Conservation (phyloP, 2,113 vertebrate species). For the Columba livia region DNA sequence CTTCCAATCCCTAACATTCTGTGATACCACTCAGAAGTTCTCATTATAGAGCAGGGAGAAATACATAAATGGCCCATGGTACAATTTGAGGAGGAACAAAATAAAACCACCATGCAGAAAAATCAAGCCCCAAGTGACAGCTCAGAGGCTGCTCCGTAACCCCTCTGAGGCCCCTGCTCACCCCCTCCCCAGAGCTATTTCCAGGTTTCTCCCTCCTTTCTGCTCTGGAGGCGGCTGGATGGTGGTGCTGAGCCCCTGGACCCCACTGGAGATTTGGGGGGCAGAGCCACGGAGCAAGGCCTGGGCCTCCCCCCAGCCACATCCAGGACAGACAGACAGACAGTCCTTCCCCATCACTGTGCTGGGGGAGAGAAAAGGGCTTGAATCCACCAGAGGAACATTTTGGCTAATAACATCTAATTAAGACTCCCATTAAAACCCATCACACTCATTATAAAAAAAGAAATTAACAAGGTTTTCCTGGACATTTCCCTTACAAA, state of each 20-base stretch:
- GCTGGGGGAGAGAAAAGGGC: not conserved
- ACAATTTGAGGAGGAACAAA: not conserved
- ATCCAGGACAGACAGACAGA: not conserved
- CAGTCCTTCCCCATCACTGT: not conserved
- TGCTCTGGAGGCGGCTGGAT: not conserved
- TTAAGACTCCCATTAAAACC: conserved; percentile 70
- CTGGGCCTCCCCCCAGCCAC: fast-evolving
- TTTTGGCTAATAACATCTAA: conserved; percentile 64
- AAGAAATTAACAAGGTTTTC: conserved; percentile 22
- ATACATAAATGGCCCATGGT: not conserved
- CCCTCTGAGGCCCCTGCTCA: too few species aligned
- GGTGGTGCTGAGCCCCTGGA: not conserved
- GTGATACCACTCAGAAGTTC: conserved; percentile 42
- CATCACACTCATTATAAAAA: conserved; percentile 36
- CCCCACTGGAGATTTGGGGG: not conserved
- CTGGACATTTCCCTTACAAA: conserved; percentile 57
- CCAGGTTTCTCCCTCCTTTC: not conserved
- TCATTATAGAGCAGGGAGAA: not conserved
- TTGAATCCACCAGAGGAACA: not conserved
- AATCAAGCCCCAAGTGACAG: not conserved
- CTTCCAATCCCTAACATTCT: too few species aligned
- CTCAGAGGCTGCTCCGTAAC: too few species aligned
- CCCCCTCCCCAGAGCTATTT: not conserved
- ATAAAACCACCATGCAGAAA: not conserved
- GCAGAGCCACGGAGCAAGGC: not conserved